phyloP scores from a whole-genome alignment of 1,140 invertebrate genomes.

The Solenopsis fugax region DNA sequence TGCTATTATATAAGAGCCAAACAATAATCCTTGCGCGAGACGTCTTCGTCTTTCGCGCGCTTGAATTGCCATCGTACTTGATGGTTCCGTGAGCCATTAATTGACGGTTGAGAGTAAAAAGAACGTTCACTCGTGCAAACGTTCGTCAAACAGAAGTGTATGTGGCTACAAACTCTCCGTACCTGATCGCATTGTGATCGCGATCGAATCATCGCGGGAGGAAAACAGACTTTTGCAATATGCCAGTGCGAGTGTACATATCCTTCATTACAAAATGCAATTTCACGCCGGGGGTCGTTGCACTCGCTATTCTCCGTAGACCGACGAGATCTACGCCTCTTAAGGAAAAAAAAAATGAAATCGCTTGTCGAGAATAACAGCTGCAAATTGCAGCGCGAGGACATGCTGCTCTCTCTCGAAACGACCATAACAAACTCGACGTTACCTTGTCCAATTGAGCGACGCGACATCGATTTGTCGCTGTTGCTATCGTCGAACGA shows the following conservation, averaged over 20 bases:
- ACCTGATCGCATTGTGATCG: constrained; percentile 12
- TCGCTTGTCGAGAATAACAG: constrained; percentile 30
- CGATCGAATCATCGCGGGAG: background rate
- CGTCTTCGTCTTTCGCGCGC: background rate
- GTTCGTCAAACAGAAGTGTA: background rate
- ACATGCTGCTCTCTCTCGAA: background rate
- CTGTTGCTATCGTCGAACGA: background rate
- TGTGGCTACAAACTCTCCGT: background rate
- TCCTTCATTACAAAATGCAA: constrained; percentile 52
- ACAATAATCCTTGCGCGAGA: background rate
- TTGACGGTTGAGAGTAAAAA: background rate
- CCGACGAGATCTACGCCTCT: background rate
- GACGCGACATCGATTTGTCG: constrained; percentile 6
- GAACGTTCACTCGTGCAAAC: background rate
- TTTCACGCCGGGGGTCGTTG: constrained; percentile 45
- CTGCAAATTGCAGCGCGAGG: background rate
- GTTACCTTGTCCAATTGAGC: constrained; percentile 10
- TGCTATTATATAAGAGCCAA: background rate
- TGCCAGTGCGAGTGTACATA: constrained; percentile 9
- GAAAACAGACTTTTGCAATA: constrained; percentile 41
- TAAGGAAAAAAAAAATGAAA: constrained; percentile 13
- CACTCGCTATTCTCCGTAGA: constrained; percentile 8
- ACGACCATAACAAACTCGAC: background rate
- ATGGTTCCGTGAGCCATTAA: background rate
- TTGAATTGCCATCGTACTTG: constrained; percentile 9